Percentiles rank a stretch among this genome's conserved stretches.
phyloP scores from a whole-genome alignment of 2,797 vertebrate species.

The Trachurus trachurus region DNA sequence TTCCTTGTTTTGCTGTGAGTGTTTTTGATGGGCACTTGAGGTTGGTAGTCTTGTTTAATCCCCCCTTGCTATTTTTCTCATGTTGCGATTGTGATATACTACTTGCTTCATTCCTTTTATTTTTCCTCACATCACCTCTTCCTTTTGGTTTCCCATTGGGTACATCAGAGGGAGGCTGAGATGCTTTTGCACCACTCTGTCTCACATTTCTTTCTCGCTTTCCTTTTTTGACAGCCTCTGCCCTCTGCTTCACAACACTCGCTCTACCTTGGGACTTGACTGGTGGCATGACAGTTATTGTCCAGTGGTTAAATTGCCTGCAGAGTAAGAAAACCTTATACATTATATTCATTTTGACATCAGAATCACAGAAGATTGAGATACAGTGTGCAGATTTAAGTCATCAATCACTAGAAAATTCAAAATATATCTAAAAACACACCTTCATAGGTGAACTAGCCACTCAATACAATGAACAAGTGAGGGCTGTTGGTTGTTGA shows the following conservation, averaged over 20 bases:
- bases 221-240: conserved; percentile 48
- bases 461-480: conserved; percentile 16
- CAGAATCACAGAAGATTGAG: background rate
- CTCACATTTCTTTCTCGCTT: conserved; percentile 52
- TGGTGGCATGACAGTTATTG: conserved; percentile 69
- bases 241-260: conserved; percentile 54
- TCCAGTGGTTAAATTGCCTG: conserved; percentile 45
- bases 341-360: background rate
- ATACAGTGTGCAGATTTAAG: background rate
- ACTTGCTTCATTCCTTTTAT: conserved; percentile 37
- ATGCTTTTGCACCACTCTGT: conserved; percentile 38
- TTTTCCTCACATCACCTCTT: conserved; percentile 38
- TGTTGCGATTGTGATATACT: conserved; percentile 28
- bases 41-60: conserved; percentile 48
- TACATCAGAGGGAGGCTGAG: conserved; percentile 18
- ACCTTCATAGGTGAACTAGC: background rate
- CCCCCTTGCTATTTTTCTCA: conserved; percentile 10
- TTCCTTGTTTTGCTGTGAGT: conserved; percentile 20
- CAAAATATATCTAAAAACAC: background rate
- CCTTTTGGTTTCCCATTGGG: conserved; percentile 36
- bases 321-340: conserved; percentile 11
- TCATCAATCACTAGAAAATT: background rate
- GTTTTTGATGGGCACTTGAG: conserved; percentile 40
- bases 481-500: conserved; percentile 32
- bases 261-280: conserved; percentile 65